phyloP scores from a whole-genome alignment of 2,113 vertebrate species.

The Myrmecobius fasciatus region DNA sequence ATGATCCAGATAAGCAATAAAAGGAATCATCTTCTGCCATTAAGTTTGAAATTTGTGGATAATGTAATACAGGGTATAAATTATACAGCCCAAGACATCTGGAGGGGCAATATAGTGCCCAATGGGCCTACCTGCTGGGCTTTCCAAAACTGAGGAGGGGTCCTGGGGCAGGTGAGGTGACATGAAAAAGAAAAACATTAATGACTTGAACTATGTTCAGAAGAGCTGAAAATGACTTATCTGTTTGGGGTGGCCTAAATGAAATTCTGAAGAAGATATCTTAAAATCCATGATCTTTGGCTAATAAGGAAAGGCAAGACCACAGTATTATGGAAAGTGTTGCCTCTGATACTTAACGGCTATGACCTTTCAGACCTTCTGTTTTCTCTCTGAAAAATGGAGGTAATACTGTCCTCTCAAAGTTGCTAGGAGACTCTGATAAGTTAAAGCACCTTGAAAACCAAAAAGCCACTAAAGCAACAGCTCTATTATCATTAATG shows the following conservation, averaged over 20 bases:
- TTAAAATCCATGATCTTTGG: background rate
- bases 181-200: constrained; percentile 18
- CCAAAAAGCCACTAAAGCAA: background rate
- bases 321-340: constrained; percentile 39
- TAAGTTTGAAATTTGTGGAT: constrained; percentile 23
- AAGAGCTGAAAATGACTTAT: constrained; percentile 37
- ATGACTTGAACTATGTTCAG: background rate
- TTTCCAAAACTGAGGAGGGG: constrained; percentile 33
- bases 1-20: constrained; percentile 25
- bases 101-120: constrained; percentile 20
- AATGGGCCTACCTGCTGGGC: constrained; percentile 5
- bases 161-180: constrained; percentile 15
- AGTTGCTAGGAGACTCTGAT: background rate
- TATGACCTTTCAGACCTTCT: background rate
- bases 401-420: background rate
- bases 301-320: constrained; percentile 1
- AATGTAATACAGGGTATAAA: constrained; percentile 32
- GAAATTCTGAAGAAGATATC: constrained; percentile 27
- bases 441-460: background rate
- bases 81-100: background rate
- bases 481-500: background rate
- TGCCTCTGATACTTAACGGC: background rate
- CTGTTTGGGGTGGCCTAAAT: background rate
- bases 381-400: background rate
- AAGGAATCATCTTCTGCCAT: constrained; percentile 32